These are phyloP conservation scores for Coregonus ussuriensis DNA, from an alignment of 2,797 vertebrate genomes.

Conservation along the genomic window DNA sequence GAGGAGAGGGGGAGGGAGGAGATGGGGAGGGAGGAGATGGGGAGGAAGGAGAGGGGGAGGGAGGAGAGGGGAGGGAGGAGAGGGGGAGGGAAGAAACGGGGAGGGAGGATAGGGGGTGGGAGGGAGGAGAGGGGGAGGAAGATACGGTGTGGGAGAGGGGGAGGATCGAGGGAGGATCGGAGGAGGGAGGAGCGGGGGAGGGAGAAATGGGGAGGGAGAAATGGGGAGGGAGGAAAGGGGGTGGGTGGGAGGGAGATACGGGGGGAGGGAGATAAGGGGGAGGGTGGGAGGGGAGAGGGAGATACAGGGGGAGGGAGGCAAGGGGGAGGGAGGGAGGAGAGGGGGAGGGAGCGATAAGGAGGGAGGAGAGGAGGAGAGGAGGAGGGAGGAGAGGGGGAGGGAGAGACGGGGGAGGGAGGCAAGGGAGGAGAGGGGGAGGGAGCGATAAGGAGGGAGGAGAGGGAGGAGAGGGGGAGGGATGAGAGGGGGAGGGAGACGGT, in stretches of 20 bases:
- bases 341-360: background rate
- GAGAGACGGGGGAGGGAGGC: background rate
- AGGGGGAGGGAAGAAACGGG: constrained; percentile 9
- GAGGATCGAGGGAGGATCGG: background rate
- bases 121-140: no score
- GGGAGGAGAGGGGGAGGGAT: background rate
- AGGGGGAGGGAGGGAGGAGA: no score
- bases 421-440: background rate
- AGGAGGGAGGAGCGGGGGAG: constrained; percentile 8
- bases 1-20: background rate
- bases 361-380: no score
- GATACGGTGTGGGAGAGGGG: no score
- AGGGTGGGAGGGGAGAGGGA: no score
- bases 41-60: no score
- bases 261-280: background rate
- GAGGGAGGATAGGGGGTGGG: background rate
- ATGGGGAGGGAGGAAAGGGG: constrained; percentile 13
- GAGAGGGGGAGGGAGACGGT: background rate
- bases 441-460: background rate
- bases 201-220: constrained; percentile 11
- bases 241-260: background rate
- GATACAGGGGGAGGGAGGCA: no score
- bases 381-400: no score
- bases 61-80: constrained; percentile 11
- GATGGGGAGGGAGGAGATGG: no score